Percentiles rank a stretch among this genome's conserved stretches.
phyloP scores from a whole-genome alignment of 2,113 vertebrate species.

The Triplophysa siluroides region DNA sequence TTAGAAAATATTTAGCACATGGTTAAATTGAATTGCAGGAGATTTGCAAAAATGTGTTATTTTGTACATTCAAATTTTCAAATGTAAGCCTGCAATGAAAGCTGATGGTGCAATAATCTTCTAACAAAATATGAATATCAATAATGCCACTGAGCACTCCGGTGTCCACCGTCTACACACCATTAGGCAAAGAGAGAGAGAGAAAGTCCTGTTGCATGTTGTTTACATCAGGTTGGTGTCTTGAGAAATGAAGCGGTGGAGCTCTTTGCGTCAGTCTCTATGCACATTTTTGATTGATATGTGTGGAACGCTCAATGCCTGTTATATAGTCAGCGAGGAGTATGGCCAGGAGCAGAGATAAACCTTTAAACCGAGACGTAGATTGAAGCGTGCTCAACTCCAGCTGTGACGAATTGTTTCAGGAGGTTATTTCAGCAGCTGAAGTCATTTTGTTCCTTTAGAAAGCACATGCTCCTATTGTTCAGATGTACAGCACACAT shows the following conservation, averaged over 20 bases:
- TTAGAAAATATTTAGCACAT: background rate
- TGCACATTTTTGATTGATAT: conserved; percentile 38
- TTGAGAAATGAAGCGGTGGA: conserved; percentile 28
- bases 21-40: no score
- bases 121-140: no score
- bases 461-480: conserved; percentile 30
- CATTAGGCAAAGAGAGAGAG: conserved; percentile 7
- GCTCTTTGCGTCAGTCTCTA: conserved; percentile 27
- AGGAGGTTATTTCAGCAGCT: conserved; percentile 42
- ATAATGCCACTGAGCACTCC: conserved; percentile 5
- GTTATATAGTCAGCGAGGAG: conserved; percentile 33
- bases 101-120: no score
- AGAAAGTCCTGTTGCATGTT: conserved; percentile 3
- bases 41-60: no score
- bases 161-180: conserved; percentile 1
- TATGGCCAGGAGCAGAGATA: conserved; percentile 37
- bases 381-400: conserved; percentile 41
- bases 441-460: conserved; percentile 48
- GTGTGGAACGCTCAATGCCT: conserved; percentile 38
- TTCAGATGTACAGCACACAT: conserved; percentile 38
- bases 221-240: conserved; percentile 24
- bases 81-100: no score
- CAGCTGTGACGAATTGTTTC: conserved; percentile 47
- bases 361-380: conserved; percentile 38
- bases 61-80: no score